Base-by-base conservation (phyloP, 2,888 invertebrate genomes). In the Boloria selene region DNA sequence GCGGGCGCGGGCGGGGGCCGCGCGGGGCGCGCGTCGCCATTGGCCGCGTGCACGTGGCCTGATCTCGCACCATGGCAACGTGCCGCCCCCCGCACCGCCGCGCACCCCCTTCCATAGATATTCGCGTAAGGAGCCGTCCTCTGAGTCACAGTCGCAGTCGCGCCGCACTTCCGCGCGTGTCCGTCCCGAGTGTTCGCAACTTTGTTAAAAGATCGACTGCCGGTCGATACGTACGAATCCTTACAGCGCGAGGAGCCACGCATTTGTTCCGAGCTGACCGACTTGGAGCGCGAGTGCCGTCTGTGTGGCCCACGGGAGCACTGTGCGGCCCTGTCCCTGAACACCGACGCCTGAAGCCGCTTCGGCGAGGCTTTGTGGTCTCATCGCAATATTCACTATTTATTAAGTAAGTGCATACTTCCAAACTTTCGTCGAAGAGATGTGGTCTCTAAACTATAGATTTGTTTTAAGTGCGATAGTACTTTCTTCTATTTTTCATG, bases 21-120 rank as follows among this genome's bases (percentile, higher is more conserved):
- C 65, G 60, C 71, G 65, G 65, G 70, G 67, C 65, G 69, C 68
- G 71, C 73, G 67, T 56, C 75, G 88, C 90, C 81, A 95, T 95
- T 95, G 95, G 95, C 84, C 89, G 92, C 83, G 82, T 81, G 91
- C 93, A 94, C 95, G 94, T 95, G 95, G 95, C 94, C 94, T 94
- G 95, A 95, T 94, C 94, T 95, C 94, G 94, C 94, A 94, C 95
- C 94, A 95, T 94, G 93, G 94, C 93, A 90, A 91, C 92, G 84
- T 77, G 70, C 74, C 74, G 68, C 73, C 73, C 75, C 67, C 73
- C 61, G 71, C 70, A 3, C 61, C 69, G 70, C 71, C 69, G 70
- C 70, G 65, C 71, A 58, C 73, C 71, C 80, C 75, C 75, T 77
- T 78, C 81, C 75, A 79, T 75, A 75, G 74, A 80, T 77, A 80